Evolutionary conservation across 2,113 vertebrate species (phyloP).

Genomic region (Indicator indicator): DNA sequence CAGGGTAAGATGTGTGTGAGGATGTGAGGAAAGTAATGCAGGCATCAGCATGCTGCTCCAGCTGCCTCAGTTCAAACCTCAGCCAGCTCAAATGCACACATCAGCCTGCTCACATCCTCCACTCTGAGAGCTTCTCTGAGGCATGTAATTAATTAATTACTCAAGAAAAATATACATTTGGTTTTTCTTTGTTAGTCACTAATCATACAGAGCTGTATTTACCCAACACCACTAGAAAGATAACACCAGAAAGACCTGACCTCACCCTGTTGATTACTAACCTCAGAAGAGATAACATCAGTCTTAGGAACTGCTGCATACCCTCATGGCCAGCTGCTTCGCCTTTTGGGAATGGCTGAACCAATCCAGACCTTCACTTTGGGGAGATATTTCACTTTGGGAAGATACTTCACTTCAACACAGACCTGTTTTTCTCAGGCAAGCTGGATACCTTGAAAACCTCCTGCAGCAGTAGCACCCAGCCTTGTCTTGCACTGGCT

Average conservation of each 20-base stretch:
- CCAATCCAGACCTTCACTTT: background rate
- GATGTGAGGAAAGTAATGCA: background rate
- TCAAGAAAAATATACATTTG: background rate
- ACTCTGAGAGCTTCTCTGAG: background rate
- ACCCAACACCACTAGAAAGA: background rate
- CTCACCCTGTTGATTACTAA: background rate
- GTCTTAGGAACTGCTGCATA: background rate
- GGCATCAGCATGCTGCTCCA: background rate
- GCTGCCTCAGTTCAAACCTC: background rate
- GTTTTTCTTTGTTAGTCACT: background rate
- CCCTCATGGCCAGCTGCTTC: background rate
- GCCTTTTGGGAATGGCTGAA: background rate
- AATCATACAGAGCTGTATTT: background rate
- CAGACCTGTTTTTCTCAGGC: background rate
- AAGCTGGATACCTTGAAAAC: background rate
- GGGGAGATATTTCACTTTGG: background rate
- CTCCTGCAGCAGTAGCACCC: background rate
- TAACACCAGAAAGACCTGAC: background rate
- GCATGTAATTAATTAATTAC: background rate
- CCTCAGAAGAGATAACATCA: background rate
- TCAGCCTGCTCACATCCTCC: background rate
- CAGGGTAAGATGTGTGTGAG: fast-evolving
- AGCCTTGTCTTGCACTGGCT: background rate
- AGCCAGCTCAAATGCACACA: background rate
- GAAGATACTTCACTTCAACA: background rate